A percentile compares a stretch with the other conserved stretches of the same genome.
These are phyloP conservation scores for Nineta flava DNA, from an alignment of 2,888 invertebrate genomes.

Conservation along the genomic window DNA sequence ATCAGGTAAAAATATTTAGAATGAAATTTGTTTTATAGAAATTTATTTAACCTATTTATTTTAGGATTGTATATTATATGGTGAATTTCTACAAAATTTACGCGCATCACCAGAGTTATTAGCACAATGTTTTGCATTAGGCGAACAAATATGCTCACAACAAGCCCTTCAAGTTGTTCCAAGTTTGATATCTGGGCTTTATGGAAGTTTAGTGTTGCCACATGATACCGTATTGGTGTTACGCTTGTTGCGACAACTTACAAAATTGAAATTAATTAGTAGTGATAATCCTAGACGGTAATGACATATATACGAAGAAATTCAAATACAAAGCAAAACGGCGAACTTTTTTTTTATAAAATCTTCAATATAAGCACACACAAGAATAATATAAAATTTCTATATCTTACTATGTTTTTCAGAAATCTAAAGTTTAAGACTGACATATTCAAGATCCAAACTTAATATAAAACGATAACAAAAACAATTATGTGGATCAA, in stretches of 20 bases:
- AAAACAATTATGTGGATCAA: too few relatives aligned
- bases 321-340: too few relatives aligned
- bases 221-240: slow-evolving; percentile 55
- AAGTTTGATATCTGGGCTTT: slow-evolving; percentile 46
- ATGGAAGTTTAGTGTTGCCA: slow-evolving; percentile 56
- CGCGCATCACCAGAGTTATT: slow-evolving; percentile 52
- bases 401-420: too few relatives aligned
- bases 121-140: slow-evolving; percentile 49
- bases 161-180: slow-evolving; percentile 29
- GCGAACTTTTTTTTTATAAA: too few relatives aligned
- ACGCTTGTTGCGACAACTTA: slow-evolving; percentile 47
- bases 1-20: slow-evolving; percentile 41
- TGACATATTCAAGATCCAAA: too few relatives aligned
- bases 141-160: slow-evolving; percentile 37
- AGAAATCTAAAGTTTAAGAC: too few relatives aligned
- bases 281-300: slow-evolving; percentile 49
- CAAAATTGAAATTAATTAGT: slow-evolving; percentile 52
- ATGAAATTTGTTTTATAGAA: neutral
- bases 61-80: slow-evolving; percentile 42
- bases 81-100: slow-evolving; percentile 50
- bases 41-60: slow-evolving; percentile 6
- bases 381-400: too few relatives aligned
- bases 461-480: too few relatives aligned
- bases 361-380: too few relatives aligned
- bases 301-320: too few relatives aligned